These are phyloP conservation scores for Chymomyza amoena DNA, from an alignment of 2,888 invertebrate genomes.

Conservation along the genomic window DNA sequence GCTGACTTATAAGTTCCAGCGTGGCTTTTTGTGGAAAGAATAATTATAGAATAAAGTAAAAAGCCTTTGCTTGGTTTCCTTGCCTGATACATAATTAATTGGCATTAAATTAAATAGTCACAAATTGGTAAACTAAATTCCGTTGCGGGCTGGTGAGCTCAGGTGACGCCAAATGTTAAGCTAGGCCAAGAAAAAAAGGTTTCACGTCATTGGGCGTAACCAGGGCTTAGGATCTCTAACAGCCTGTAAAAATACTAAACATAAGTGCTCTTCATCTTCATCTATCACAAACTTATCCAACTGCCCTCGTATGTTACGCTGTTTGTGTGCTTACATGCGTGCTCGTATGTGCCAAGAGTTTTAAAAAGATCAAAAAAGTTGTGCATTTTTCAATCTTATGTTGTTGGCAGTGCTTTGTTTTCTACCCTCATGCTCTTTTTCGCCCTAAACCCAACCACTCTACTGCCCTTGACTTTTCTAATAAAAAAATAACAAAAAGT, in stretches of 20 bases:
- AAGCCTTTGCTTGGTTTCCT: no score
- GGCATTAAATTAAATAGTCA: no score
- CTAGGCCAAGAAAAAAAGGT: no score
- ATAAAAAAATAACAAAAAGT: background rate
- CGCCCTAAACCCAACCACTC: background rate
- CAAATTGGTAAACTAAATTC: no score
- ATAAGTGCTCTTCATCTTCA: background rate
- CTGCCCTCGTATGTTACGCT: constrained; percentile 5
- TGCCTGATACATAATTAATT: no score
- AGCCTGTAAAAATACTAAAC: no score
- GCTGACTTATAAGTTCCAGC: background rate
- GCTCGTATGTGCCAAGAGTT: constrained; percentile 43
- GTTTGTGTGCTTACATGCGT: constrained; percentile 4
- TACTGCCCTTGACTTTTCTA: constrained; percentile 10
- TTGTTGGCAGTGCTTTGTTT: constrained; percentile 14
- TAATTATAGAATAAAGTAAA: no score
- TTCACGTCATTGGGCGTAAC: no score
- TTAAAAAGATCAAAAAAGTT: constrained; percentile 58
- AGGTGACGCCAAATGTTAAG: no score
- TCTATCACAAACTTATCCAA: background rate
- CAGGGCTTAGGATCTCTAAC: no score
- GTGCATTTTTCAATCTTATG: constrained; percentile 48
- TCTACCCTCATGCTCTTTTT: background rate
- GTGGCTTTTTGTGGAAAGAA: no score
- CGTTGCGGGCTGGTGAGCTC: no score